Conservation (phyloP, 2,888 invertebrate genomes). For the Enchytraeus crypticus region DNA sequence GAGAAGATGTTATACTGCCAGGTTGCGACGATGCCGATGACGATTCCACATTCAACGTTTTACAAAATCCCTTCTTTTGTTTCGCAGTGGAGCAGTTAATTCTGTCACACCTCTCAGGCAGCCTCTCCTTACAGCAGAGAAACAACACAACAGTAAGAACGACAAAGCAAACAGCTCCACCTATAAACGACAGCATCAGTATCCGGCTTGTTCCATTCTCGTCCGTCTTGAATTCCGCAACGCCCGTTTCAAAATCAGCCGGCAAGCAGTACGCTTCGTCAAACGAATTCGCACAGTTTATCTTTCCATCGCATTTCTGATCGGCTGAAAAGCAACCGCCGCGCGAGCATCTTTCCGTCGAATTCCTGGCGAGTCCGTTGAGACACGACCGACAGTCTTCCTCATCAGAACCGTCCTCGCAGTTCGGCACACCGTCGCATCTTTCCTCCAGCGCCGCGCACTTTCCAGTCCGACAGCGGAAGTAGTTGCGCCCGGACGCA, state of each 20-base stretch:
- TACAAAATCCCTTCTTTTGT: too few relatives aligned
- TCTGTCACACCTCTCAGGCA: too few relatives aligned
- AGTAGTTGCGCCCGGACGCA: conserved; percentile 33
- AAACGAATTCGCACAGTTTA: conserved; percentile 28
- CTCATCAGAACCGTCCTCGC: conserved; percentile 45
- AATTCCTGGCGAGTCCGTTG: conserved; percentile 34
- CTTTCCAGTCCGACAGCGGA: conserved; percentile 52
- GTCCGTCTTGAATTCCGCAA: too few relatives aligned
- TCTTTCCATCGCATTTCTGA: background rate
- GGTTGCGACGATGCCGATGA: background rate
- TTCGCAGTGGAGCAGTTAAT: too few relatives aligned
- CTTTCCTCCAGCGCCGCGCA: conserved; percentile 93
- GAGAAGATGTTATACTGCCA: background rate
- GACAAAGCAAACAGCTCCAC: background rate
- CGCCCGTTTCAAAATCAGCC: background rate
- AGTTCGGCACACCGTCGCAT: conserved; percentile 70
- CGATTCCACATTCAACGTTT: too few relatives aligned
- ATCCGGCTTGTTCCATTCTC: too few relatives aligned
- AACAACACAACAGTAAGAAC: too few relatives aligned
- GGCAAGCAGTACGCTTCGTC: conserved; percentile 32
- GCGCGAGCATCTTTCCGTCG: background rate
- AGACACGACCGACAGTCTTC: conserved; percentile 36
- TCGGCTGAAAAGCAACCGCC: conserved; percentile 10
- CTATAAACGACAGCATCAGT: too few relatives aligned
- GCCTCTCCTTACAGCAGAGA: too few relatives aligned